A percentile compares a stretch with the other conserved stretches of the same genome.
Conservation (phyloP, 1,140 invertebrate species). For the Aphelinus atriplicis region DNA sequence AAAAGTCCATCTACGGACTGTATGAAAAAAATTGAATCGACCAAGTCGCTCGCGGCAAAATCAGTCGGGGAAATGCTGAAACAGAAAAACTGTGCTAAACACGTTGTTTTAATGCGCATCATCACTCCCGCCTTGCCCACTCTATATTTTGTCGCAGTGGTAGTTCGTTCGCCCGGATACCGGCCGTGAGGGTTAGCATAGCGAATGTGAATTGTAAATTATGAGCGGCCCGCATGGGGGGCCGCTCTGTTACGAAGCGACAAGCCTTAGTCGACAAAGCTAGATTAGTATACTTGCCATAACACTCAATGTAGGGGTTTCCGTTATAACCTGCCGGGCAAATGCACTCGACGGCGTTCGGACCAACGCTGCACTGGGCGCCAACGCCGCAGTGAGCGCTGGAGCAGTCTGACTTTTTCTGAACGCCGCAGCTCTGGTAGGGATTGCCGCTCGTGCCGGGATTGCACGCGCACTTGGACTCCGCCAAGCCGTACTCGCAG, state of each 20-base stretch:
- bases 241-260: conserved; percentile 27
- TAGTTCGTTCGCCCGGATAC: conserved; percentile 17
- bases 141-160: neutral
- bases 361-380: conserved; percentile 80
- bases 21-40: too few relatives aligned
- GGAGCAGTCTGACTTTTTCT: conserved; percentile 78
- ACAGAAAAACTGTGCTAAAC: neutral
- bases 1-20: too few relatives aligned
- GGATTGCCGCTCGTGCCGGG: conserved; percentile 87
- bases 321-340: conserved; percentile 85
- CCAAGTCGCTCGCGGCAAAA: too few relatives aligned
- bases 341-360: conserved; percentile 79
- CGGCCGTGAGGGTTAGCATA: conserved; percentile 1
- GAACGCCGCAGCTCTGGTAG: conserved; percentile 79
- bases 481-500: conserved; percentile 80
- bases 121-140: neutral
- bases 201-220: conserved; percentile 16
- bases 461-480: conserved; percentile 85
- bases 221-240: conserved; percentile 1
- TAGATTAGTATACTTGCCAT: conserved; percentile 63
- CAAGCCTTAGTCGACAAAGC: conserved; percentile 31
- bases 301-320: conserved; percentile 87
- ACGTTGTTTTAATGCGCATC: neutral
- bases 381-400: conserved; percentile 79
- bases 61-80: too few relatives aligned